A percentile compares a stretch with the other conserved stretches of the same genome.
Evolutionary conservation across 2,113 vertebrate genomes (phyloP).

Genomic region (Xiphophorus couchianus): DNA sequence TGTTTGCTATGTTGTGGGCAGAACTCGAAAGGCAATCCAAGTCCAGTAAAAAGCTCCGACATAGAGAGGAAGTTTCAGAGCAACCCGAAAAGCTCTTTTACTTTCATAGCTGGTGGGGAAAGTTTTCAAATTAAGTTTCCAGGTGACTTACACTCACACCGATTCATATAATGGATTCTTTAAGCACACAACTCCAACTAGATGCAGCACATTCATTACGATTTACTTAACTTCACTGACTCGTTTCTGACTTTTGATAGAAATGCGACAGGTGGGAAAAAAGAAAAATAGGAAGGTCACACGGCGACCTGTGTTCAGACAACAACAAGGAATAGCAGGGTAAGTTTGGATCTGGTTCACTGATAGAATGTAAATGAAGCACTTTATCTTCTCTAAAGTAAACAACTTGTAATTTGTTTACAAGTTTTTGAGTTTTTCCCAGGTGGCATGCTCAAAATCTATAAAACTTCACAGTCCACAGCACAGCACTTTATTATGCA

Average conservation of each 20-base stretch:
- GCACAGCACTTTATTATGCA: no score
- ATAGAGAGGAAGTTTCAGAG: conserved; percentile 69
- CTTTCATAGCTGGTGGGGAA: conserved; percentile 33
- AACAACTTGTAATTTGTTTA: background rate
- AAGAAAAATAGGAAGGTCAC: conserved; percentile 57
- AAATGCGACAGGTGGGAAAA: conserved; percentile 64
- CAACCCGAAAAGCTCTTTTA: conserved; percentile 24
- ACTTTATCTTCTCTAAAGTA: background rate
- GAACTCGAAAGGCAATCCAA: conserved; percentile 45
- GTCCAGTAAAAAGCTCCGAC: conserved; percentile 33
- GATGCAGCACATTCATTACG: no score
- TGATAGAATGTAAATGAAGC: background rate
- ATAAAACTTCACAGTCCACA: background rate
- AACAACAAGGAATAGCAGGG: background rate
- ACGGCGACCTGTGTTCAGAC: conserved; percentile 65
- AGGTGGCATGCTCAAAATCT: background rate
- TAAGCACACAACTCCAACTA: no score
- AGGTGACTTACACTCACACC: conserved; percentile 46
- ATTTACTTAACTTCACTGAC: background rate
- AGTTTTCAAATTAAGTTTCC: conserved; percentile 65
- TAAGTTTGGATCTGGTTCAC: conserved; percentile 36
- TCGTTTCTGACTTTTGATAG: conserved; percentile 38
- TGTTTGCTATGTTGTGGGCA: conserved; percentile 11
- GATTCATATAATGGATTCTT: background rate
- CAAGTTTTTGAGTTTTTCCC: background rate